Evolutionary conservation across 2,888 invertebrate species (phyloP).

Genomic region (Microctonus aethiopoides): DNA sequence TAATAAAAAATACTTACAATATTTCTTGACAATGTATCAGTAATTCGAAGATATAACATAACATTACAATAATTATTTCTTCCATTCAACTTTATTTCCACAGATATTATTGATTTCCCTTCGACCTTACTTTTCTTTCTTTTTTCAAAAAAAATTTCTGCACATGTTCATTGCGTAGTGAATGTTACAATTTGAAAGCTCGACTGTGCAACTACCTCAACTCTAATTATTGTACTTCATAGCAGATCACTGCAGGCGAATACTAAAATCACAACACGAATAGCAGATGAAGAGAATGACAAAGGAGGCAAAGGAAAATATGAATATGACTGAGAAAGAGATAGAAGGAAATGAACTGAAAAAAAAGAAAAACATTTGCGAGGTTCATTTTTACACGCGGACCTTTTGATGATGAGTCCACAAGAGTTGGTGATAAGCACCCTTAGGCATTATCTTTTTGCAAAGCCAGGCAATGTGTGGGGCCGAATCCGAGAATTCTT

Average conservation of each 20-base stretch:
- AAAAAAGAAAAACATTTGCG: background rate
- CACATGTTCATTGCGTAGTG: background rate
- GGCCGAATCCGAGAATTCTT: constrained; percentile 14
- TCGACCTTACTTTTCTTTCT: no score
- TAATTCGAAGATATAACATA: no score
- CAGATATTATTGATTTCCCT: no score
- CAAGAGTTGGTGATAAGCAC: constrained; percentile 11
- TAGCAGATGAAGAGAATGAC: background rate
- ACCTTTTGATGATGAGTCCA: constrained; percentile 26
- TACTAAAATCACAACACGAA: constrained; percentile 25
- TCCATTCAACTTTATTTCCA: no score
- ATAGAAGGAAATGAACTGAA: background rate
- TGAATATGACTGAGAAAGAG: background rate
- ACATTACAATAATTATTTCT: no score
- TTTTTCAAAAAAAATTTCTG: no score
- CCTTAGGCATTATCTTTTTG: constrained; percentile 5
- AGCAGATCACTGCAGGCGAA: constrained; percentile 9
- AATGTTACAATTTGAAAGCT: constrained; percentile 20
- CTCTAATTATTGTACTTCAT: constrained; percentile 27
- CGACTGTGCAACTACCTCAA: background rate
- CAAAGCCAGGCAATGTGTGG: background rate
- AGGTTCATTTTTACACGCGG: constrained; percentile 15
- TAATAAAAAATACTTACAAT: no score
- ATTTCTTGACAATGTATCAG: no score
- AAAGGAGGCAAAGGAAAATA: background rate